Conservation (phyloP, 1,140 invertebrate species). For the Lordiphosa stackelbergi region DNA sequence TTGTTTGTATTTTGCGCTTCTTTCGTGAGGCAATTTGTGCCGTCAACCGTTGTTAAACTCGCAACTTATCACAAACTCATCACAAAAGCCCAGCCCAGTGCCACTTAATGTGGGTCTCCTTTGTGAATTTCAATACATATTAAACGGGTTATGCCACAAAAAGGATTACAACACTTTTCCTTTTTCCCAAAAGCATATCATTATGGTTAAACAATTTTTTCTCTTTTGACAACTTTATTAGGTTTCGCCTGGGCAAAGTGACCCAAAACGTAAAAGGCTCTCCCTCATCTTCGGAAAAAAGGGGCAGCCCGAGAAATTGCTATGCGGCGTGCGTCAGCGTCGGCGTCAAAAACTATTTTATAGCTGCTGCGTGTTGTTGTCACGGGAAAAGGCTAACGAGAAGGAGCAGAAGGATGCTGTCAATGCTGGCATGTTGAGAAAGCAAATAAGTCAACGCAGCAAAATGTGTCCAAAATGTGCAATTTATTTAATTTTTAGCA, state of each 20-base stretch:
- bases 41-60: slow-evolving; percentile 70
- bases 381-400: slow-evolving; percentile 50
- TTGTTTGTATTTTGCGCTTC: slow-evolving; percentile 4
- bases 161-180: slow-evolving; percentile 73
- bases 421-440: not conserved
- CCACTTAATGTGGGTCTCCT: slow-evolving; percentile 64
- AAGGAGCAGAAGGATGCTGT: slow-evolving; percentile 2
- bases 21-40: slow-evolving; percentile 52
- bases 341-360: slow-evolving; percentile 70
- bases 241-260: slow-evolving; percentile 45
- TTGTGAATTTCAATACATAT: slow-evolving; percentile 72
- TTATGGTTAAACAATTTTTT: slow-evolving; percentile 73
- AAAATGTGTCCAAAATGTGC: slow-evolving; percentile 73
- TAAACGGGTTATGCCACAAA: slow-evolving; percentile 72
- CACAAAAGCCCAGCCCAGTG: slow-evolving; percentile 36
- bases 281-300: slow-evolving; percentile 13
- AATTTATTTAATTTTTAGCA: slow-evolving; percentile 72
- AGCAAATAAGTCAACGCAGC: slow-evolving; percentile 69
- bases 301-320: slow-evolving; percentile 54
- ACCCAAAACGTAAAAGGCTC: slow-evolving; percentile 34
- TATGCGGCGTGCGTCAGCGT: slow-evolving; percentile 72
- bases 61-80: slow-evolving; percentile 69
- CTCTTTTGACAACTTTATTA: slow-evolving; percentile 65
- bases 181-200: slow-evolving; percentile 59
- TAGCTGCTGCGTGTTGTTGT: slow-evolving; percentile 70